Evolutionary conservation across 2,797 vertebrate genomes (phyloP).

Genomic region (Sylvilagus floridanus): DNA sequence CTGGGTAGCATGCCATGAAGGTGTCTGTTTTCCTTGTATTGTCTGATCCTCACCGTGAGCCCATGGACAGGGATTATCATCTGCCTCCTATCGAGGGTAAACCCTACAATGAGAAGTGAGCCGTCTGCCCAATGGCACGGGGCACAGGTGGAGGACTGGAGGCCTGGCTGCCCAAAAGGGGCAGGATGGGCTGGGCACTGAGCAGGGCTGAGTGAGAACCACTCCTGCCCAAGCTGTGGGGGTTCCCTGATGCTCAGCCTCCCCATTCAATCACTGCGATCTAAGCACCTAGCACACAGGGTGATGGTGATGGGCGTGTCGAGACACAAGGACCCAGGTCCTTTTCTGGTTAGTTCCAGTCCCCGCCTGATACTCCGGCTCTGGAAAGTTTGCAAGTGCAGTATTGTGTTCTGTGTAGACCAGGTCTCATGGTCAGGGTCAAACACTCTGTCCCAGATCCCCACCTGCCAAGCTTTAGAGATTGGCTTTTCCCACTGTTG

Average conservation of each 20-base stretch:
- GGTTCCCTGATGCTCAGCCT: neutral
- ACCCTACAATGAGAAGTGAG: neutral
- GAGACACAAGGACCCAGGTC: neutral
- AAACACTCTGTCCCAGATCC: neutral
- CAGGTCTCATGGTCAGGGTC: neutral
- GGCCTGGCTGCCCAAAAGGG: neutral
- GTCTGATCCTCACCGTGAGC: neutral
- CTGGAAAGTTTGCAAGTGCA: neutral
- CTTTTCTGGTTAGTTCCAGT: neutral
- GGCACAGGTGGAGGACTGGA: no score
- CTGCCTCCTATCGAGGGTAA: neutral
- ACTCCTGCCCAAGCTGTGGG: neutral
- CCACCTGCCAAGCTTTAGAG: neutral
- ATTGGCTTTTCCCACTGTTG: neutral
- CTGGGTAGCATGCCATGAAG: neutral
- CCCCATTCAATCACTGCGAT: neutral
- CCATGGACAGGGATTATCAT: neutral
- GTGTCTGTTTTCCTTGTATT: neutral
- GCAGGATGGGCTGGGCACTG: rapidly evolving
- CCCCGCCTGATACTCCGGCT: neutral
- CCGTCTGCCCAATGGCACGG: neutral
- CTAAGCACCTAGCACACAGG: neutral
- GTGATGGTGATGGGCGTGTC: neutral
- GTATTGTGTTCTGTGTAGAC: neutral
- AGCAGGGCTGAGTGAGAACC: neutral